These are phyloP conservation scores for Neuroscelio doddi DNA, from an alignment of 2,888 invertebrate species.

Conservation along the genomic window DNA sequence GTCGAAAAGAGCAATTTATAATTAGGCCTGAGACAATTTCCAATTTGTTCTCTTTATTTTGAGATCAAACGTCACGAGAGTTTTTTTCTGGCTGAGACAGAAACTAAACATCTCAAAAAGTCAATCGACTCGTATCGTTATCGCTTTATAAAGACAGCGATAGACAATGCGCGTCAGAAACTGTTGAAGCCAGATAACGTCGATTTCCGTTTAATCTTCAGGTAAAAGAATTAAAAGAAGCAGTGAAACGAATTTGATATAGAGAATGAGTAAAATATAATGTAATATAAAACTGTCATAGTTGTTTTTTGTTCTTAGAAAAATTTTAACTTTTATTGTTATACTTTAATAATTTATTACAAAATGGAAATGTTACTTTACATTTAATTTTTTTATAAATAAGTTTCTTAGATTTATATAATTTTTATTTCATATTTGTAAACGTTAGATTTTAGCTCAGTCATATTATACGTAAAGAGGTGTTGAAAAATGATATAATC, in stretches of 20 bases:
- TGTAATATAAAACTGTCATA: no score
- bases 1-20: neutral
- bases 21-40: slow-evolving; percentile 1
- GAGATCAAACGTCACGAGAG: slow-evolving; percentile 3
- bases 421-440: no score
- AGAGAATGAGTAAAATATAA: neutral
- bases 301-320: no score
- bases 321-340: no score
- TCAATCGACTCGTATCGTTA: slow-evolving; percentile 6
- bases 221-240: slow-evolving; percentile 3
- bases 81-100: slow-evolving; percentile 11
- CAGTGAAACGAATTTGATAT: neutral
- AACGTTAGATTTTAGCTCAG: no score
- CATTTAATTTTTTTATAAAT: no score
- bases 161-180: slow-evolving; percentile 12
- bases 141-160: slow-evolving; percentile 6
- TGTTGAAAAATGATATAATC: no score
- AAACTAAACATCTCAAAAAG: slow-evolving; percentile 6
- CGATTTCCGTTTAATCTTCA: slow-evolving; percentile 2
- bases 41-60: neutral
- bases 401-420: no score
- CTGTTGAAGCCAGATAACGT: slow-evolving; percentile 7
- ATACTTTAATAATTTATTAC: no score
- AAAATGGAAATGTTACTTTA: no score
- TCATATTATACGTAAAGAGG: no score